phyloP scores from a whole-genome alignment of 1,140 invertebrate genomes.

The Frieseomelitta varia region DNA sequence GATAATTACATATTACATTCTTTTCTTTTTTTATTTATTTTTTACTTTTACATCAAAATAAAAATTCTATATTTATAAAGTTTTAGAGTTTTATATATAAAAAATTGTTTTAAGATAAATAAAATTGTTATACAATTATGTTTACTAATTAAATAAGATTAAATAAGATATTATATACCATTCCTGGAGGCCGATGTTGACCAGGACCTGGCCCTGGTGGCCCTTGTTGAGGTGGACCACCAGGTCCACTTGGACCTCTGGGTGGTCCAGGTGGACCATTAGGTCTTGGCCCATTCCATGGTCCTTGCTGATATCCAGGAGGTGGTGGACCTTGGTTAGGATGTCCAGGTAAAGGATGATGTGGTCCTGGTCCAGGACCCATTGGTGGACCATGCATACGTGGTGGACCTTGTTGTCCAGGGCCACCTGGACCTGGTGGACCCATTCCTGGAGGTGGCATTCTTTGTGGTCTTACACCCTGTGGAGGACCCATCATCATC shows the following conservation, averaged over 20 bases:
- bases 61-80: neutral
- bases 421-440: constrained; percentile 82
- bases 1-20: neutral
- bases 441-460: constrained; percentile 87
- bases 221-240: constrained; percentile 82
- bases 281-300: constrained; percentile 84
- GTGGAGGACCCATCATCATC: constrained; percentile 87
- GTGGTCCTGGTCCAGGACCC: constrained; percentile 83
- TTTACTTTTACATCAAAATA: neutral
- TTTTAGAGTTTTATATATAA: neutral
- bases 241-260: constrained; percentile 79
- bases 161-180: constrained; percentile 81
- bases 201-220: constrained; percentile 84
- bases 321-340: constrained; percentile 82
- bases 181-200: constrained; percentile 86
- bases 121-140: neutral
- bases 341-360: constrained; percentile 81
- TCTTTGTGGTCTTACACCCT: constrained; percentile 84
- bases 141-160: neutral
- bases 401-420: constrained; percentile 81
- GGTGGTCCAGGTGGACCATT: constrained; percentile 84
- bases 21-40: neutral
- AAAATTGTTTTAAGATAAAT: neutral
- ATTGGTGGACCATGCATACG: constrained; percentile 87
- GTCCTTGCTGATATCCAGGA: constrained; percentile 84